These are phyloP conservation scores for Abramis brama DNA, from an alignment of 2,113 vertebrate species.

Conservation along the genomic window DNA sequence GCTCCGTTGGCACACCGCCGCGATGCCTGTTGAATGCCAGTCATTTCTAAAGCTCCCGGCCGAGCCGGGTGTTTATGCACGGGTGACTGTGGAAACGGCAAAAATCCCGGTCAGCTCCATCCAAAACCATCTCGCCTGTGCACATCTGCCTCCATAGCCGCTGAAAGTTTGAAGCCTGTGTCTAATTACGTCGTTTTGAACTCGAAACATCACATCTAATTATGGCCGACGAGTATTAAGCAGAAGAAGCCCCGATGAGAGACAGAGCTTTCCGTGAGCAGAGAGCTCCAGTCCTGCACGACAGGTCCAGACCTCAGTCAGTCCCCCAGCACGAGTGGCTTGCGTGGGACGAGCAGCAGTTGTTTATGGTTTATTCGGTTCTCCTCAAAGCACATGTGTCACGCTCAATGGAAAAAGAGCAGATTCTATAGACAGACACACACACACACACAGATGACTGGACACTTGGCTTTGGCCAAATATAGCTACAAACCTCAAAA, in stretches of 20 bases:
- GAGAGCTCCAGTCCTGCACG: conserved; percentile 66
- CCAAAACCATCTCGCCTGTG: conserved; percentile 27
- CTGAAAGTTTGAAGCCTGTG: conserved; percentile 68
- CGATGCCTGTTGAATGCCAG: conserved; percentile 72
- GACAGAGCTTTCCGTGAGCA: conserved; percentile 73
- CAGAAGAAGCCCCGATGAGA: conserved; percentile 66
- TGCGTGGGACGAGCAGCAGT: conserved; percentile 71
- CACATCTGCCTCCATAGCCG: conserved; percentile 34
- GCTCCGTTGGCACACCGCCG: conserved; percentile 67
- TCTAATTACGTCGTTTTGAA: conserved; percentile 72
- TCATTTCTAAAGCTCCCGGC: conserved; percentile 73
- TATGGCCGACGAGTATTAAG: conserved; percentile 66
- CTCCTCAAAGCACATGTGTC: conserved; percentile 57
- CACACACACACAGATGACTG: conserved; percentile 41
- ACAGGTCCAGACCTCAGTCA: conserved; percentile 68
- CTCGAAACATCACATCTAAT: conserved; percentile 75
- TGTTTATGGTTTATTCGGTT: conserved; percentile 52
- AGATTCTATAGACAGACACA: conserved; percentile 44
- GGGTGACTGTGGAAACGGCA: conserved; percentile 73
- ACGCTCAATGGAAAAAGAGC: conserved; percentile 49
- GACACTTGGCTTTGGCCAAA: conserved; percentile 49
- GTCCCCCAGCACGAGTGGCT: conserved; percentile 62
- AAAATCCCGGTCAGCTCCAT: background rate
- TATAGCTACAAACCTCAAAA: conserved; percentile 35
- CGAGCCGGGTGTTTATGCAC: conserved; percentile 75